A percentile compares a stretch with the other conserved stretches of the same genome.
phyloP scores from a whole-genome alignment of 2,888 invertebrate species.

The Pemphredon lugubris region DNA sequence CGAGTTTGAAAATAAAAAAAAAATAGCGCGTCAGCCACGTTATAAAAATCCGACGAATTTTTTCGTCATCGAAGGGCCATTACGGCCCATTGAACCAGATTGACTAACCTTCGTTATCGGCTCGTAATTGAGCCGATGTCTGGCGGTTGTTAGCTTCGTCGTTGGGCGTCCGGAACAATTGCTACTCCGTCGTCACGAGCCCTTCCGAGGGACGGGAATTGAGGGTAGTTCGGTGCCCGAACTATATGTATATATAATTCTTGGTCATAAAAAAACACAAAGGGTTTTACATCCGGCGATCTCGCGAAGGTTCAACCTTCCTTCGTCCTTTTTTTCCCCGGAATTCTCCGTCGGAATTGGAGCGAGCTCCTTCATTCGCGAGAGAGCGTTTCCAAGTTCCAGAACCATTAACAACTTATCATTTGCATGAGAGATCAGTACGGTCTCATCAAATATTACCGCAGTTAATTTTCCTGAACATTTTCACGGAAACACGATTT shows the following conservation, averaged over 20 bases:
- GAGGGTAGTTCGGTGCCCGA: background rate
- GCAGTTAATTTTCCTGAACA: no score
- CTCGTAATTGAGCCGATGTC: constrained; percentile 27
- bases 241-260: background rate
- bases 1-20: no score
- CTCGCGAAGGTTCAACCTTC: background rate
- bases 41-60: background rate
- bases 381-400: background rate
- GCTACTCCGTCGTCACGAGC: constrained; percentile 3
- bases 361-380: background rate
- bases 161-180: constrained; percentile 24
- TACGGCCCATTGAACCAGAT: constrained; percentile 1
- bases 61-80: background rate
- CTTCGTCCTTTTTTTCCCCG: background rate
- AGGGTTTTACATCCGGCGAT: background rate
- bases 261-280: background rate
- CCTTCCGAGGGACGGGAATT: constrained; percentile 15
- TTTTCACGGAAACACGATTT: no score
- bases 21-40: no score
- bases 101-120: constrained; percentile 11
- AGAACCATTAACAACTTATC: background rate
- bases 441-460: background rate
- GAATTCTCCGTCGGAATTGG: background rate
- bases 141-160: constrained; percentile 16
- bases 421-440: background rate